phyloP scores from a whole-genome alignment of 2,888 invertebrate genomes.

The Asteroscopus sphinx region DNA sequence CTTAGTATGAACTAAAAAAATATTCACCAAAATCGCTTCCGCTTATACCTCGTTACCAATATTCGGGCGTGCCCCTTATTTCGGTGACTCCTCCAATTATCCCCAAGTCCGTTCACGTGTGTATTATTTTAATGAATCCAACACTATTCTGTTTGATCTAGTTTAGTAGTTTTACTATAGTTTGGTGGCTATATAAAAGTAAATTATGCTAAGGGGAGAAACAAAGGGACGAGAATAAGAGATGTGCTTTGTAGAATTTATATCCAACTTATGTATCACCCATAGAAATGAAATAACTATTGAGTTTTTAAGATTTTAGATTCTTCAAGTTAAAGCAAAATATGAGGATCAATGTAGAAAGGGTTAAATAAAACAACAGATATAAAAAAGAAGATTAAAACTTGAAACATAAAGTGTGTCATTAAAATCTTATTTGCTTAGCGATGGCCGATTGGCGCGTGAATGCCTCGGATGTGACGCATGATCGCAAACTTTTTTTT shows the following conservation, averaged over 20 bases:
- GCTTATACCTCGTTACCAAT: conserved; percentile 27
- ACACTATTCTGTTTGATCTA: conserved; percentile 65
- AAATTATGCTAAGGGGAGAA: conserved; percentile 26
- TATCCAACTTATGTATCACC: background rate
- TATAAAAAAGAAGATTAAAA: too few relatives aligned
- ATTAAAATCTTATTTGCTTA: too few relatives aligned
- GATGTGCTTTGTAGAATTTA: conserved; percentile 19
- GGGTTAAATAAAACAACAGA: too few relatives aligned
- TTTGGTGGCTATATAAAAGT: conserved; percentile 19
- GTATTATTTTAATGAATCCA: conserved; percentile 70
- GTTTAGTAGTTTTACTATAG: conserved; percentile 40
- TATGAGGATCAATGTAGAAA: too few relatives aligned
- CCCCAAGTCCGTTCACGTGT: conserved; percentile 59
- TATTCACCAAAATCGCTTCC: conserved; percentile 12
- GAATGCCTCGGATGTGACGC: too few relatives aligned
- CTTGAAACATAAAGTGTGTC: too few relatives aligned
- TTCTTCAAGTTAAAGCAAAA: too few relatives aligned
- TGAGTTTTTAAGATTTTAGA: too few relatives aligned
- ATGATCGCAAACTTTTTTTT: too few relatives aligned
- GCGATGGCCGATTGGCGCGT: too few relatives aligned
- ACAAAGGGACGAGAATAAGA: conserved; percentile 12
- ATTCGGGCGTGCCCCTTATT: conserved; percentile 60
- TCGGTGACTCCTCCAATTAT: conserved; percentile 73
- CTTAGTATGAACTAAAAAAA: too few relatives aligned
- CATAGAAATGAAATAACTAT: background rate